Percentiles rank a stretch among this genome's conserved stretches.
Conservation (phyloP, 2,888 invertebrate species). For the Venusia cambrica region DNA sequence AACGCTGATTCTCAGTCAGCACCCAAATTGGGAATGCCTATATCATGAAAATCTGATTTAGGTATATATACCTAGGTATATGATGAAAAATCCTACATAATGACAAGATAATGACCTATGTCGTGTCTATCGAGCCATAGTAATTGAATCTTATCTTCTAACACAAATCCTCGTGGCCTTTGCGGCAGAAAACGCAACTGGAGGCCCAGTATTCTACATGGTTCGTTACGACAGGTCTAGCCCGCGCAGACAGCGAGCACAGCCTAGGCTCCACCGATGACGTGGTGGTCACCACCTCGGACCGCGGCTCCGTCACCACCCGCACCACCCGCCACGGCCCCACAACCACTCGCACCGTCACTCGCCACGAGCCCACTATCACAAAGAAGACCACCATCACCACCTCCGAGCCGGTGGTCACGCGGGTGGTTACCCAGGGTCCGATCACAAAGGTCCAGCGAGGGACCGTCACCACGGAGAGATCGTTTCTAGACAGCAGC, state of each 20-base stretch:
- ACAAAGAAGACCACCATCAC: conserved; percentile 25
- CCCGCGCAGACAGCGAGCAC: conserved; percentile 66
- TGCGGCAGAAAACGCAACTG: no score
- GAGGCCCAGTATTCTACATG: no score
- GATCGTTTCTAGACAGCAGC: conserved; percentile 87
- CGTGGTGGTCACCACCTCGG: conserved; percentile 45
- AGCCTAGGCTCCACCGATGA: conserved; percentile 65
- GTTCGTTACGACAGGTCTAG: conserved; percentile 56
- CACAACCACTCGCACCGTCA: conserved; percentile 28
- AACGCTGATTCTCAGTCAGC: no score
- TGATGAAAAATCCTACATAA: no score
- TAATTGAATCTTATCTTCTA: no score
- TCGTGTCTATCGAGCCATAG: no score
- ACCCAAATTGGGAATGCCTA: no score
- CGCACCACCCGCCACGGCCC: conserved; percentile 33
- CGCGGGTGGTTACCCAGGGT: conserved; percentile 30
- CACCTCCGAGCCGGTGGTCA: conserved; percentile 20
- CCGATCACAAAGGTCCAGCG: no score
- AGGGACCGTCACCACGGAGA: conserved; percentile 37
- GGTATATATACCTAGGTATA: no score
- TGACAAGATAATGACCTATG: no score
- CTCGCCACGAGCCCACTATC: conserved; percentile 30
- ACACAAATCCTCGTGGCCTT: no score
- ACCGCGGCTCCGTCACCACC: conserved; percentile 48
- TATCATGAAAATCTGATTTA: no score